A percentile compares a stretch with the other conserved stretches of the same genome.
phyloP scores from a whole-genome alignment of 2,797 vertebrate species.

The Arremon aurantiirostris region DNA sequence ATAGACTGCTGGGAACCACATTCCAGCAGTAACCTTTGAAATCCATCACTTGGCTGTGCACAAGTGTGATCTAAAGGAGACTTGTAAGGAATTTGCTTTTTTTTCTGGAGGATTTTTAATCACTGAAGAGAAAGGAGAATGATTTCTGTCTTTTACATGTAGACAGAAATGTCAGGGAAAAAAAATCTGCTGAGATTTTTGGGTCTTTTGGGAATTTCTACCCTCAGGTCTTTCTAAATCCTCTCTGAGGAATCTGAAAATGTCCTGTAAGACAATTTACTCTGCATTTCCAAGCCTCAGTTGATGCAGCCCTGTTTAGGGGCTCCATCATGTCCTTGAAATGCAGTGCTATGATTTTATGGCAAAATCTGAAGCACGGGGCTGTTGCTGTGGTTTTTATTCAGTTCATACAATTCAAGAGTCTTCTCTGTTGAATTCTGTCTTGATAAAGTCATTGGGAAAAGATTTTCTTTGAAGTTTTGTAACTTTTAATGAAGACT shows the following conservation, averaged over 20 bases:
- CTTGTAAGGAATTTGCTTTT: background rate
- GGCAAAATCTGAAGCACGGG: background rate
- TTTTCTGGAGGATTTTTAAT: background rate
- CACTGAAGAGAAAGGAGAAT: background rate
- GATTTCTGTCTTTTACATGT: background rate
- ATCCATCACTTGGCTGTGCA: conserved; percentile 38
- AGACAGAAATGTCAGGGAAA: background rate
- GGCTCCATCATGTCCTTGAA: background rate
- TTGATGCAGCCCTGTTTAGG: background rate
- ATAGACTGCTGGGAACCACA: conserved; percentile 57
- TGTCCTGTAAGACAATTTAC: background rate
- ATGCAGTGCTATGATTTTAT: background rate
- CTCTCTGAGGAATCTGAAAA: background rate
- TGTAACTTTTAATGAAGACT: background rate
- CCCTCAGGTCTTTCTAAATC: background rate
- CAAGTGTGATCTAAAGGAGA: conserved; percentile 4
- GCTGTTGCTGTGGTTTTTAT: background rate
- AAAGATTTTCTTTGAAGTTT: background rate
- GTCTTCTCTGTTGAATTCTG: background rate
- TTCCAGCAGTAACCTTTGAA: conserved; percentile 57
- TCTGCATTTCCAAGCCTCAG: background rate
- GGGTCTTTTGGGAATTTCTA: background rate
- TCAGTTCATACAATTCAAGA: background rate
- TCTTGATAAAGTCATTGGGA: background rate
- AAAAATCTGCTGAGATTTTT: background rate